phyloP scores from a whole-genome alignment of 2,113 vertebrate genomes.

The Chloebia gouldiae region DNA sequence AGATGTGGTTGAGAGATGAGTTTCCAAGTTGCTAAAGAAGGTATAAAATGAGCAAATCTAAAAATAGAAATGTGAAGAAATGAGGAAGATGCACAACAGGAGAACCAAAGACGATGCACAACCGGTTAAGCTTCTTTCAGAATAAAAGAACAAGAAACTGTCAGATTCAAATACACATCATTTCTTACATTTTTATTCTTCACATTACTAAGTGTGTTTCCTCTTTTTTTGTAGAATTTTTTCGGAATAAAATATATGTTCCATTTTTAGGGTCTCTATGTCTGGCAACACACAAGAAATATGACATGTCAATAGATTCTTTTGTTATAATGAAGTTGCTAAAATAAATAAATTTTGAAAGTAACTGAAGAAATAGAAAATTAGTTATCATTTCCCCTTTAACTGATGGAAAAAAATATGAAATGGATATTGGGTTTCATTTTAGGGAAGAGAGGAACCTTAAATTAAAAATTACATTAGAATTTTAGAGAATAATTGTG shows the following conservation, averaged over 20 bases:
- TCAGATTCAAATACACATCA: not conserved
- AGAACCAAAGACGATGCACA: not conserved
- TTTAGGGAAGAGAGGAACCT: not conserved
- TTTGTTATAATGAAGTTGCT: not conserved
- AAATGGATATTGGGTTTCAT: not conserved
- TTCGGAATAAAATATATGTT: not conserved
- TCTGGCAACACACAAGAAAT: not conserved
- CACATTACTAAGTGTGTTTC: not conserved
- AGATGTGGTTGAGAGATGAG: not conserved
- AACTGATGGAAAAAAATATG: not conserved
- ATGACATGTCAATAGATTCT: not conserved
- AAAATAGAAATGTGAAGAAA: constrained; percentile 4
- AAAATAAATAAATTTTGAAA: not conserved
- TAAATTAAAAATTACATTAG: not conserved
- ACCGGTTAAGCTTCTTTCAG: not conserved
- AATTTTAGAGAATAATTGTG: not conserved
- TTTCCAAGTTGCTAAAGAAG: not conserved
- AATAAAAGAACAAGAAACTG: not conserved
- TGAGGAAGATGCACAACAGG: not conserved
- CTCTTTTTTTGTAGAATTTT: not conserved
- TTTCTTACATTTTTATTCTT: not conserved
- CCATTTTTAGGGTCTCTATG: not conserved
- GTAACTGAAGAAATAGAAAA: not conserved
- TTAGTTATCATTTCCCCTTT: not conserved
- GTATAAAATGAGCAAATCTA: not conserved